Evolutionary conservation across 2,797 vertebrate species (phyloP).

Genomic region (Enteromius radiatus): DNA sequence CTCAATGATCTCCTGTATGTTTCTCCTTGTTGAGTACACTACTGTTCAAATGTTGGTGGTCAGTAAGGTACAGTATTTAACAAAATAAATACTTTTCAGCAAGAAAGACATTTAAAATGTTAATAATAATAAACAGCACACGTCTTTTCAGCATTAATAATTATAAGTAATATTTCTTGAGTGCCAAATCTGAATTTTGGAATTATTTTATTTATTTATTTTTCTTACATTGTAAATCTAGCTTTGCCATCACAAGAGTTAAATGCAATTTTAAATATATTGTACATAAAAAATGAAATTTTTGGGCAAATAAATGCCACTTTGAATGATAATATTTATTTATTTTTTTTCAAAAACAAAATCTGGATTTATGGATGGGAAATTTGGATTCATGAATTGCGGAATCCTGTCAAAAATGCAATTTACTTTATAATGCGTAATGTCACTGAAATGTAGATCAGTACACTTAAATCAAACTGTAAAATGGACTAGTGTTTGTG

Average conservation of each 20-base stretch:
- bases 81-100: neutral
- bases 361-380: too few species aligned
- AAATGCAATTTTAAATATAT: neutral
- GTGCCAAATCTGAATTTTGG: neutral
- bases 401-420: too few species aligned
- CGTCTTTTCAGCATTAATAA: neutral
- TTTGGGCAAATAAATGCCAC: too few species aligned
- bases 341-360: too few species aligned
- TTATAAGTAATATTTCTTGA: neutral
- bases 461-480: too few species aligned
- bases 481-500: too few species aligned
- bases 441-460: too few species aligned
- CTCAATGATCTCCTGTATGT: neutral
- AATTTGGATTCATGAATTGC: too few species aligned
- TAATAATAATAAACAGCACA: neutral
- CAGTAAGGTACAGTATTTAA: neutral
- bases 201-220: neutral
- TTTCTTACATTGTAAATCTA: neutral
- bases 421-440: too few species aligned
- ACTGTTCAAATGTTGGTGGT: neutral
- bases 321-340: too few species aligned
- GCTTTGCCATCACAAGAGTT: neutral
- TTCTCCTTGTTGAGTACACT: slow-evolving; percentile 2
- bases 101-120: neutral
- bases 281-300: neutral